Conservation (phyloP, 2,113 vertebrate genomes). For the Prunella himalayana region DNA sequence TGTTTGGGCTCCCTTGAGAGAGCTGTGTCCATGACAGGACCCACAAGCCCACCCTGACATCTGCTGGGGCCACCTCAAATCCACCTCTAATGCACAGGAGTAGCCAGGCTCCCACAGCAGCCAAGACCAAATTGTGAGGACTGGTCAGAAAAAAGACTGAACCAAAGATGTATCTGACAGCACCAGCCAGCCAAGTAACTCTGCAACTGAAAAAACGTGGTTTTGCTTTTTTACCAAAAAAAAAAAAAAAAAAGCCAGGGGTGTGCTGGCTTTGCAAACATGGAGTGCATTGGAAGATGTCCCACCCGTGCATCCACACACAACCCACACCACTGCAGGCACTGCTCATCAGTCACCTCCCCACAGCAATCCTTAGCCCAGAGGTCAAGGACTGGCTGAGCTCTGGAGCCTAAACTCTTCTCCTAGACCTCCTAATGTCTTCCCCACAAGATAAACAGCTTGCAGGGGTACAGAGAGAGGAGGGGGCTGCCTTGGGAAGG, state of each 20-base stretch:
- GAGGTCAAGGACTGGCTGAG: conserved; percentile 39
- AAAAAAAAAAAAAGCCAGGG: not conserved
- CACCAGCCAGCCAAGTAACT: not conserved
- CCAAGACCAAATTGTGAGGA: accelerated
- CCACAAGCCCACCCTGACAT: not conserved
- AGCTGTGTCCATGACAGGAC: not conserved
- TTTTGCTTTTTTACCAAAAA: not conserved
- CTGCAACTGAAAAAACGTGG: not conserved
- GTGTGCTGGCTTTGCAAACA: not conserved
- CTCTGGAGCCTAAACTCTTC: conserved; percentile 24
- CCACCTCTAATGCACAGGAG: not conserved
- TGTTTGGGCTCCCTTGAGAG: not conserved
- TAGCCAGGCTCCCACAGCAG: not conserved
- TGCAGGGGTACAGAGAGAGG: not conserved
- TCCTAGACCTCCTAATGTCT: not conserved
- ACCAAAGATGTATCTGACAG: not conserved
- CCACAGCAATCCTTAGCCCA: not conserved
- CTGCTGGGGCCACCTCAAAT: not conserved
- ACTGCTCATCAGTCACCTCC: not conserved
- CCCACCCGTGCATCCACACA: not conserved
- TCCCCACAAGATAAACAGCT: not conserved
- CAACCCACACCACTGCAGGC: not conserved
- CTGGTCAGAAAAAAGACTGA: not conserved
- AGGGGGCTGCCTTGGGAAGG: not conserved
- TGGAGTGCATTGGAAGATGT: not conserved